Evolutionary conservation across 2,113 vertebrate genomes (phyloP), one percentile per base, ranked within the genome.

Genomic region (Poecilia latipinna): DNA sequence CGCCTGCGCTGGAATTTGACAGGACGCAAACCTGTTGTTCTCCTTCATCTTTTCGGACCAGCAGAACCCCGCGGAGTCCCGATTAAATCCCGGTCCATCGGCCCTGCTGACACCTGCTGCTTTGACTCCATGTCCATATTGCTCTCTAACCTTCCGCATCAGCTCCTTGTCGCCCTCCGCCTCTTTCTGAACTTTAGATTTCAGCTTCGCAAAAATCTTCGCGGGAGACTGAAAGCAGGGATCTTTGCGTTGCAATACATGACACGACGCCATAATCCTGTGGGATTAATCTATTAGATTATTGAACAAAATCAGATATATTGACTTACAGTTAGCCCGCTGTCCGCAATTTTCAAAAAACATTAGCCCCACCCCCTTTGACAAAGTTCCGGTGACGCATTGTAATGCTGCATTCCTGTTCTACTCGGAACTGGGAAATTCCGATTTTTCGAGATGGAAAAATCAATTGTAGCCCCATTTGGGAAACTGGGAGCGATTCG

Each of bases 121-220:
- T 24, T 11, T n/a, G 24, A n/a, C 51, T 57, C 51, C 22, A n/a
- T 24, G 26, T 37, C 68, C 51, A 2, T 54, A 62, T 37, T 71
- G 32, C 10, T 84, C 80, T 19, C 32, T 12, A 1, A 7, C 24
- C 42, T 5, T 28, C 19, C 24, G 35, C 66, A 0, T 12, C 15
- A 31, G 33, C 3, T 75, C 32, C 0, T 35, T 62, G 11, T 33
- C 35, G 51, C 22, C 35, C 64, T 37, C 10, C 15, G 29, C 62
- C 62, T 87, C 77, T 61, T n/a, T 83, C 37, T 86, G 75, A 7
- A 94, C 86, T 80, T 89, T 93, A 2, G 88, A 89, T 68, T 95
- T 95, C 4, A 95, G 75, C 61, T 87, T 90, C 0, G 94, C 93
- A 65, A 95, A 95, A 2, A 94, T 74, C 70, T 93, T 94, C 2